Base-by-base conservation (phyloP, 2,797 vertebrate species). In the Pithecia hirsuta region DNA sequence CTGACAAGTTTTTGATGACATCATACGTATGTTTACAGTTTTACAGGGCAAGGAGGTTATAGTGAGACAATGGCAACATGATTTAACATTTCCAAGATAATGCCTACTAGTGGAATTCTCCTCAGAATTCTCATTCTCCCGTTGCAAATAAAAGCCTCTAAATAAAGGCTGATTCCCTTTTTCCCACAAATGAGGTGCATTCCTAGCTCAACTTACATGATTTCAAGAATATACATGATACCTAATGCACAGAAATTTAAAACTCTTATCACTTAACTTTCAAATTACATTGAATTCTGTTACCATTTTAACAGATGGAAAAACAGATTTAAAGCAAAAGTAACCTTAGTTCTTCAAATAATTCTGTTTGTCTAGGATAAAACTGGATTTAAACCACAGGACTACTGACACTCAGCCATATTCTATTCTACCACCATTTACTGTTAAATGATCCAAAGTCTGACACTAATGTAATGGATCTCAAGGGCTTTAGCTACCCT, bases 291-390 rank as follows among this genome's bases (percentile, higher is more conserved):
- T 97, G 93, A 95, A 95, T 97, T 95, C 33, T 92, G 44, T 85
- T 97, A 93, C 28, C 88, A 93, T 87, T 97, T 97, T 96, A 94
- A 85, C 90, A 97, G 81, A 97, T 96, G 84, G 95, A 59, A 91
- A 94, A 83, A 87, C 93, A 97, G 89, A 95, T 96, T 95, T 93
- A 84, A 97, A 96, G 88, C 61, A 93, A 96, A 97, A 94, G 82
- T 79, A 97, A 98, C 52, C 87, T 92, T 74, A 89, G 75, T 96
- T 97, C 90, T 94, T 95, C 92, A 95, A 95, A 93, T 96, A 93
- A 97, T 95, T 90, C 57, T 4, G 59, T 91, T 82, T 90, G 70
- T 91, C 76, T 85, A 75, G 67, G 78, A 91, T 93, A 95, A 93
- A 97, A 93, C 36, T 93, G 48, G 76, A 97, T 95, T 95, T 96